Percentiles rank a stretch among this genome's conserved stretches.
Conservation (phyloP, 2,113 vertebrate genomes). For the Hydropotes inermis region DNA sequence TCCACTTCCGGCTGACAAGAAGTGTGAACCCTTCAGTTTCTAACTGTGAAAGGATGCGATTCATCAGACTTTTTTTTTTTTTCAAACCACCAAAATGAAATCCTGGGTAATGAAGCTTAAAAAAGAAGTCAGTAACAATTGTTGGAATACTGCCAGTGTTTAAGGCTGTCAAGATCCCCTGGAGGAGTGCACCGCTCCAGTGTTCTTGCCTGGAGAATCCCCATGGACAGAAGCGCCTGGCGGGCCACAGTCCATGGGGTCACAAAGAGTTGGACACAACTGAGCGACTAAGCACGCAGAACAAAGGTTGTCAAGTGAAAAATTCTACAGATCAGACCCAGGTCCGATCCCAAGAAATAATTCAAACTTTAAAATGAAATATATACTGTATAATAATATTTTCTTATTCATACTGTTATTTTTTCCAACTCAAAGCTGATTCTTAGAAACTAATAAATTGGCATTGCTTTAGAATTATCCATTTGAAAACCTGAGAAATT, state of each 20-base stretch:
- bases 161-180: not conserved
- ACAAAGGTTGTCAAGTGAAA: not conserved
- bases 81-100: conserved; percentile 42
- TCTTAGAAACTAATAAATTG: conserved; percentile 14
- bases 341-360: conserved; percentile 41
- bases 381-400: not conserved
- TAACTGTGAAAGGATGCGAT: conserved; percentile 64
- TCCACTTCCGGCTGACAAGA: conserved; percentile 69
- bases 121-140: conserved; percentile 46
- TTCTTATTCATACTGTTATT: not conserved
- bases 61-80: conserved; percentile 41
- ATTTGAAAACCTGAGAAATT: conserved; percentile 16
- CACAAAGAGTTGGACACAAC: not conserved
- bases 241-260: not conserved
- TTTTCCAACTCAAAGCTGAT: conserved; percentile 8
- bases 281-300: fast-evolving
- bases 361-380: conserved; percentile 11
- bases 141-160: not conserved
- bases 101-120: conserved; percentile 21
- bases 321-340: not conserved
- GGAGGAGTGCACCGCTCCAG: not conserved
- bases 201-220: not conserved
- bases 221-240: not conserved
- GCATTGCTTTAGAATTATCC: conserved; percentile 16
- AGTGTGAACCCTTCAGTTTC: conserved; percentile 55